These are phyloP conservation scores for Ceramica pisi DNA, from an alignment of 2,888 invertebrate species.

Conservation along the genomic window DNA sequence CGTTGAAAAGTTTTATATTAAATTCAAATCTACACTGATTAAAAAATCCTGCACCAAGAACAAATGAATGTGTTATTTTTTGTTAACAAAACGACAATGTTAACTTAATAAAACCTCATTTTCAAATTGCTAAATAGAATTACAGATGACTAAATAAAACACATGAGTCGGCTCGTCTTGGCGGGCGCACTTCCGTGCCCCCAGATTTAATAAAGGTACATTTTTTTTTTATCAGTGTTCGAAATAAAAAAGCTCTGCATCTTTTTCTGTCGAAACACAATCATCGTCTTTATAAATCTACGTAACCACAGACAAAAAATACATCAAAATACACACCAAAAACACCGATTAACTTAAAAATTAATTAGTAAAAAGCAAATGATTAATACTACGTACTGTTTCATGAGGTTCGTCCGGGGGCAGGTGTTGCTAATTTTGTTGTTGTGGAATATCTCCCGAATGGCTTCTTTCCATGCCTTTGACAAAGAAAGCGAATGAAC, in stretches of 20 bases:
- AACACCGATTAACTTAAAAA: conserved; percentile 25
- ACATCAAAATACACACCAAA: conserved; percentile 25
- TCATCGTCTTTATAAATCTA: background rate
- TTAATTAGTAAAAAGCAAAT: conserved; percentile 41
- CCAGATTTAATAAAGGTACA: background rate
- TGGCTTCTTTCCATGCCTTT: conserved; percentile 97
- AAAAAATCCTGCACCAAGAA: conserved; percentile 2
- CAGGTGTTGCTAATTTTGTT: conserved; percentile 99
- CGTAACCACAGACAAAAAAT: background rate
- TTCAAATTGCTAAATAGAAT: no score
- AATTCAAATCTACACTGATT: conserved; percentile 7
- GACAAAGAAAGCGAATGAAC: conserved; percentile 74
- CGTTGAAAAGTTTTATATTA: background rate
- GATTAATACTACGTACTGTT: conserved; percentile 96
- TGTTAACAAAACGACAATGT: background rate
- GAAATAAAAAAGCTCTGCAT: no score
- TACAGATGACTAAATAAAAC: no score
- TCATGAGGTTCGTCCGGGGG: conserved; percentile 98
- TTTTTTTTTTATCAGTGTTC: conserved; percentile 13
- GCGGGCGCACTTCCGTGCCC: no score
- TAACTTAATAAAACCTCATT: background rate
- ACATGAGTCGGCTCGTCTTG: no score
- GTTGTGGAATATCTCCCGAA: conserved; percentile 98
- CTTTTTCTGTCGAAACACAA: no score
- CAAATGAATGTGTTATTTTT: background rate